Evolutionary conservation across 2,888 invertebrate genomes (phyloP).

Genomic region (Molorchus minor): DNA sequence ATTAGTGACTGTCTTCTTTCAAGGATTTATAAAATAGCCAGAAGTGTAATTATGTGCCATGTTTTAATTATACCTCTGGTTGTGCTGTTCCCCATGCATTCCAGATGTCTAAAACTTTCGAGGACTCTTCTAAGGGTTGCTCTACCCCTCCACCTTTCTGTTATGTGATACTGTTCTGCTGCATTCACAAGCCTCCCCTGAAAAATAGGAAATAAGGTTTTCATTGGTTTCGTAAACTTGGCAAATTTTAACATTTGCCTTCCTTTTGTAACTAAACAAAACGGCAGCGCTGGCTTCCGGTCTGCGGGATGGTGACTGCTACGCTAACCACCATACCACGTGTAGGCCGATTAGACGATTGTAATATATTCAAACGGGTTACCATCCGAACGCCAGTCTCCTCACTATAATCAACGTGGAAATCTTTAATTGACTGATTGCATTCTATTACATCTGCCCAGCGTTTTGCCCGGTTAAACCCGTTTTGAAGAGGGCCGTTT

Average conservation of each 20-base stretch:
- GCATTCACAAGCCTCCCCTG: constrained; percentile 58
- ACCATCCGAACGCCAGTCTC: not conserved
- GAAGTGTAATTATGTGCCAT: too few species aligned
- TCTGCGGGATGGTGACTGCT: too few species aligned
- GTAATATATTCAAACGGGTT: too few species aligned
- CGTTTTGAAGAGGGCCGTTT: not conserved
- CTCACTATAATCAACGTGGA: not conserved
- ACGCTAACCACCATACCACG: too few species aligned
- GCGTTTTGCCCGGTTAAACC: not conserved
- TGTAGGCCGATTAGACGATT: too few species aligned
- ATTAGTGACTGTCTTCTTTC: too few species aligned
- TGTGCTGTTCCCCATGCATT: constrained; percentile 81
- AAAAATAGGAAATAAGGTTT: constrained; percentile 39
- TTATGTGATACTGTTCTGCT: constrained; percentile 71
- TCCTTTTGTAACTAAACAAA: too few species aligned
- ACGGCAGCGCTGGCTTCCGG: too few species aligned
- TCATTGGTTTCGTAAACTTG: too few species aligned
- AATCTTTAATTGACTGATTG: constrained; percentile 8
- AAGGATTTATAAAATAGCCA: too few species aligned
- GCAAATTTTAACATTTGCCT: too few species aligned
- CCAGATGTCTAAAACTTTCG: constrained; percentile 80
- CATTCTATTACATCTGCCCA: not conserved
- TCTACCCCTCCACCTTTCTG: constrained; percentile 84
- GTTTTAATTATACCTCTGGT: constrained; percentile 72
- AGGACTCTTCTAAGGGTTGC: constrained; percentile 74